Evolutionary conservation across 2,797 vertebrate genomes (phyloP).

Genomic region (Channallabes apus): DNA sequence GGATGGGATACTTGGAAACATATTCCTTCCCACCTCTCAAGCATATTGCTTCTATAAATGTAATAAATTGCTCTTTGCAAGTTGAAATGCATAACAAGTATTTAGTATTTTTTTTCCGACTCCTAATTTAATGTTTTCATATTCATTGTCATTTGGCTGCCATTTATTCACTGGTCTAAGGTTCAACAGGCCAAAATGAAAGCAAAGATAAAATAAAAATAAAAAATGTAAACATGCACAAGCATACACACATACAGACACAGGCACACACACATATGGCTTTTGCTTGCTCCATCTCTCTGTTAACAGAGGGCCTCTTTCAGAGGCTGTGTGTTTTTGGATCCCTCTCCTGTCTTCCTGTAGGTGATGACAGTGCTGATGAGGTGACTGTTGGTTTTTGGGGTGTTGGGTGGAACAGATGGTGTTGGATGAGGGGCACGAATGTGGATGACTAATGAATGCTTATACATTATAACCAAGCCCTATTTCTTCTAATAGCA

Average conservation of each 20-base stretch:
- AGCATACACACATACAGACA: not conserved
- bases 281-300: conserved; percentile 80
- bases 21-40: conserved; percentile 61
- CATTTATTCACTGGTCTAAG: conserved; percentile 55
- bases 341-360: conserved; percentile 78
- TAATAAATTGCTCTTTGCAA: not conserved
- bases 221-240: conserved; percentile 5
- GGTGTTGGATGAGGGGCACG: conserved; percentile 34
- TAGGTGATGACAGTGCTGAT: conserved; percentile 75
- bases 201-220: conserved; percentile 30
- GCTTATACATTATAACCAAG: conserved; percentile 6
- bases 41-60: conserved; percentile 21
- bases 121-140: not conserved
- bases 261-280: conserved; percentile 12
- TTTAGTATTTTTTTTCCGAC: not conserved
- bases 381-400: conserved; percentile 74
- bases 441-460: conserved; percentile 14
- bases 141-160: conserved; percentile 71
- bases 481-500: not conserved
- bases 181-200: conserved; percentile 49
- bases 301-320: conserved; percentile 83
- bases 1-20: conserved; percentile 77
- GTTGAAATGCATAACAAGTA: not conserved
- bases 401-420: conserved; percentile 54
- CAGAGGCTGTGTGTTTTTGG: conserved; percentile 76